These are phyloP conservation scores for Frankliniella intonsa DNA, from an alignment of 2,888 invertebrate genomes.

Conservation along the genomic window DNA sequence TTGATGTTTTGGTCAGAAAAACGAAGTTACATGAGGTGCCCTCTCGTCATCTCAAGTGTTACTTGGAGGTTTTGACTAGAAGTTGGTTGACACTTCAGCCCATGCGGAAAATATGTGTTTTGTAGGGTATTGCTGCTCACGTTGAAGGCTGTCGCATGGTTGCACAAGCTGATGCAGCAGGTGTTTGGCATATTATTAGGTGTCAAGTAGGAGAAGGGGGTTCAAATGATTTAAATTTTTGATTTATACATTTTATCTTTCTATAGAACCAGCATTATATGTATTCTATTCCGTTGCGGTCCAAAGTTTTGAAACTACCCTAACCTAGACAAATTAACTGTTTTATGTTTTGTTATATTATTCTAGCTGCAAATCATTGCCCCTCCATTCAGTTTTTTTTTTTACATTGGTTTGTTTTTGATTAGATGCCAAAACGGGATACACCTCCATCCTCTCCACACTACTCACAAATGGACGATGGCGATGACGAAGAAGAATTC, in stretches of 20 bases:
- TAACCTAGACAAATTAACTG: neutral
- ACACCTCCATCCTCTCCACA: conserved; percentile 29
- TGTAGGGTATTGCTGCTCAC: neutral
- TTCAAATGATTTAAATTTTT: neutral
- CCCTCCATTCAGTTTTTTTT: neutral
- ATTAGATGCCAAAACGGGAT: conserved; percentile 29
- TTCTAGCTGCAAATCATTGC: neutral
- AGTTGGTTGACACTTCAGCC: neutral
- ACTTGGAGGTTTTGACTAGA: neutral
- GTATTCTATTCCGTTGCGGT: neutral
- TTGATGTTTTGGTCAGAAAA: neutral
- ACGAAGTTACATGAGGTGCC: neutral
- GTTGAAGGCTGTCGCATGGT: neutral
- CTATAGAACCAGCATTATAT: neutral
- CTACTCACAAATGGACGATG: conserved; percentile 31
- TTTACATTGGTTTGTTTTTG: neutral
- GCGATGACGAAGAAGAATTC: conserved; percentile 35
- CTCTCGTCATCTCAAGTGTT: neutral
- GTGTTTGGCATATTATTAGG: neutral
- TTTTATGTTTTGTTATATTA: neutral
- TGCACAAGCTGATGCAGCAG: neutral
- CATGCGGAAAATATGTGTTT: neutral
- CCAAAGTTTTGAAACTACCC: neutral
- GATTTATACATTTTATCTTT: neutral
- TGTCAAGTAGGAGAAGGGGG: neutral